These are phyloP conservation scores for Capromys pilorides DNA, from an alignment of 2,797 vertebrate species.

Conservation along the genomic window DNA sequence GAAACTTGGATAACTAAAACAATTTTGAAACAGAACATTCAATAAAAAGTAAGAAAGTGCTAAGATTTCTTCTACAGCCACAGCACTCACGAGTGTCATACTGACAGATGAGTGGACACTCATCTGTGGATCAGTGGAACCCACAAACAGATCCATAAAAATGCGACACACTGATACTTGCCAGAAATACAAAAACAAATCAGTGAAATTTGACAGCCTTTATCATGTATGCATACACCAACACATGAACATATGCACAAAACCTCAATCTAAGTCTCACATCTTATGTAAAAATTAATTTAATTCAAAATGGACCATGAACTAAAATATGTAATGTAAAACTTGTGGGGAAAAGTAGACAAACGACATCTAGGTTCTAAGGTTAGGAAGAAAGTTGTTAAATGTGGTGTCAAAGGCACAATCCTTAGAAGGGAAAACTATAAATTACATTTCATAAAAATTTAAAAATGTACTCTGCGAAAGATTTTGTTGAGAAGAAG, in stretches of 20 bases:
- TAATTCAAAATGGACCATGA: background rate
- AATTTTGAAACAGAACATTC: slow-evolving; percentile 11
- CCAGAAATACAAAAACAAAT: background rate
- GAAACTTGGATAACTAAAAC: background rate
- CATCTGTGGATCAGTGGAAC: background rate
- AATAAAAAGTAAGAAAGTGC: background rate
- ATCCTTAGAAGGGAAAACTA: background rate
- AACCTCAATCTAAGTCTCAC: background rate
- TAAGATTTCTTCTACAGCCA: background rate
- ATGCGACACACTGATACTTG: background rate
- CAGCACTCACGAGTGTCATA: background rate
- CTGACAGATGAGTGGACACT: background rate
- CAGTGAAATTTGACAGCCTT: background rate
- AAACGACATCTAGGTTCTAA: background rate
- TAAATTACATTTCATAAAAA: background rate
- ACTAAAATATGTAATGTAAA: background rate
- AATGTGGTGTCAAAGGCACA: background rate
- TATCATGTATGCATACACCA: background rate
- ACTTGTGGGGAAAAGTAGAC: background rate
- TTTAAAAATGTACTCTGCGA: background rate
- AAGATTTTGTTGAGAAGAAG: background rate
- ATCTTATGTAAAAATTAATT: background rate
- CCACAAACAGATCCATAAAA: background rate
- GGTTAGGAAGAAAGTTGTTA: background rate
- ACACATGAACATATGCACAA: background rate